A percentile compares a stretch with the other conserved stretches of the same genome.
phyloP scores from a whole-genome alignment of 1,140 invertebrate species.

The Stenopsyche tienmushanensis region DNA sequence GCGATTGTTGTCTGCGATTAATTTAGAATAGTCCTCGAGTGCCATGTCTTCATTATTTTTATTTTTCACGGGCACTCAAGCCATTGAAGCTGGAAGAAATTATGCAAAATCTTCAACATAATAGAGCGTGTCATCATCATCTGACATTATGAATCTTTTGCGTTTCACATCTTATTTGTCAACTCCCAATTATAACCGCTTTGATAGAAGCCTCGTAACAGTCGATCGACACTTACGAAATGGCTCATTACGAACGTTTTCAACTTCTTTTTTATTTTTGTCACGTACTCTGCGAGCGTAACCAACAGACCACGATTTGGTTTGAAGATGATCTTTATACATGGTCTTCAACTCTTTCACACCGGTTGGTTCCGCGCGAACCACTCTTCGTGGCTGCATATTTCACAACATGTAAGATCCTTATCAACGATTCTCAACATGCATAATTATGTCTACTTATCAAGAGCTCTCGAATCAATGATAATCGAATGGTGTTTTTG shows the following conservation, averaged over 20 bases:
- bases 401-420: not conserved
- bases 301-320: too few species aligned
- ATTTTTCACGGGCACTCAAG: not conserved
- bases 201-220: not conserved
- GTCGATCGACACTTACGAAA: not conserved
- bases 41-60: too few species aligned
- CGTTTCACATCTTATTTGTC: not conserved
- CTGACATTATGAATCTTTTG: conserved; percentile 1
- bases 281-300: not conserved
- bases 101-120: not conserved
- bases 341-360: not conserved
- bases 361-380: too few species aligned
- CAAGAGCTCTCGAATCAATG: too few species aligned
- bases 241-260: not conserved
- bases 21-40: too few species aligned
- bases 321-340: not conserved
- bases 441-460: too few species aligned
- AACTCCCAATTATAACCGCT: not conserved
- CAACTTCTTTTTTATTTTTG: not conserved
- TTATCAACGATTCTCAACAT: too few species aligned
- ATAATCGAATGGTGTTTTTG: too few species aligned
- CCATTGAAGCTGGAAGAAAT: too few species aligned
- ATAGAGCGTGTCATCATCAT: not conserved
- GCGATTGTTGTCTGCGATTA: too few species aligned
- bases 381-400: not conserved